Evolutionary conservation across 1,140 invertebrate species (phyloP), one percentile per base, ranked within the genome.

Genomic region (Bursaphelenchus mucronatus): DNA sequence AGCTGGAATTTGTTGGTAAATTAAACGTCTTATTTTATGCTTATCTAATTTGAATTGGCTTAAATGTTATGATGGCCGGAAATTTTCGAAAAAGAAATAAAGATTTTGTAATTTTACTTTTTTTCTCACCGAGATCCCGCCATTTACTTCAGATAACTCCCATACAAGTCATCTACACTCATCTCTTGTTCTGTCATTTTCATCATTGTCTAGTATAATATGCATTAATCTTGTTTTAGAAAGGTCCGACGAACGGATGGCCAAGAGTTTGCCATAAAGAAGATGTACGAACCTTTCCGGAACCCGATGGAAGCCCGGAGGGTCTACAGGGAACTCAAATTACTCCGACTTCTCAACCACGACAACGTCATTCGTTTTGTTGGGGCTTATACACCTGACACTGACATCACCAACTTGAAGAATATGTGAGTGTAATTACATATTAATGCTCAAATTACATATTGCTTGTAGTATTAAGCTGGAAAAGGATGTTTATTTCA

Each of bases 341-440:
- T 79, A 15, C 59, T 79, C 43, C 73, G 79, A 57, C 47, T 81
- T 54, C 80, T 79, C 50, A 58, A 61, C 41, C 76, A 79, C 61
- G 76, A 79, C 54, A 79, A 81, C 57, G 67, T 79, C 52, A 78
- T 79, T 49, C 67, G 69, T 13, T 76, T 81, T 53, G 53, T 79
- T 47, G 76, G 79, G 55, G 53, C 76, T 45, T 79, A 80, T 62
- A 76, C 76, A 11, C 78, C 76, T 13, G 77, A 79, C 44, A 43
- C 44, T 5, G 52, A 67, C 21, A 49, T 64, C 30, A 45, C 50
- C 10, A 50, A 58, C 45, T 79, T 79, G 52, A 53, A 64, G 10
- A 79, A 81, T 69, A 68, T 79, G 76, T 79, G 62, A 68, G 72
- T 63, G n/a, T 54, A 11, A 10, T 7, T 70, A 66, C 53, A 11